Conservation (phyloP, 1,140 invertebrate genomes). For the Drosophila biarmipes region DNA sequence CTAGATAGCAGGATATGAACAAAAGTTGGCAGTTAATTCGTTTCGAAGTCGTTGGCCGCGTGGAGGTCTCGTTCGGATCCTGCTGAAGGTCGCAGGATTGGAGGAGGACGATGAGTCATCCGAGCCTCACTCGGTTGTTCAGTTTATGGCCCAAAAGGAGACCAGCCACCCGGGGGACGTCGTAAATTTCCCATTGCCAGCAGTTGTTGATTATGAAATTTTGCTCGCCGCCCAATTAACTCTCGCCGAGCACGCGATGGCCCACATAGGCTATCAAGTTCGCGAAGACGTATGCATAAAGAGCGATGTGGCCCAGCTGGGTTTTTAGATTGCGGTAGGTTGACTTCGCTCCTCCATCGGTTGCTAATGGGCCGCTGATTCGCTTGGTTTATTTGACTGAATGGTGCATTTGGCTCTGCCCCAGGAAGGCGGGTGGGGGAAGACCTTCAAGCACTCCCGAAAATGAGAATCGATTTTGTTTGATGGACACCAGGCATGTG, state of each 20-base stretch:
- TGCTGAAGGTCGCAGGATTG: constrained; percentile 56
- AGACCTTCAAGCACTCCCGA: constrained; percentile 37
- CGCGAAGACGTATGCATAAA: constrained; percentile 21
- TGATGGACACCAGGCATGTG: constrained; percentile 52
- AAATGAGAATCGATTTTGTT: constrained; percentile 55
- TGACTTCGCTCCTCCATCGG: constrained; percentile 24
- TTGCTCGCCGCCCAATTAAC: constrained; percentile 71
- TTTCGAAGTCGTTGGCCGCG: constrained; percentile 23
- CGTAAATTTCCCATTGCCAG: constrained; percentile 66
- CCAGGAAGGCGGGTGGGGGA: constrained; percentile 1
- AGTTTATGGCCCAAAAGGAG: constrained; percentile 53
- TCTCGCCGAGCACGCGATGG: constrained; percentile 66
- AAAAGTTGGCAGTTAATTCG: constrained; percentile 64
- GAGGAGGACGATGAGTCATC: constrained; percentile 55
- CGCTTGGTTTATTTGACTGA: constrained; percentile 11
- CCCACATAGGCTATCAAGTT: constrained; percentile 49
- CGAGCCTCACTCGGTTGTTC: not conserved
- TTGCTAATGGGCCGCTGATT: constrained; percentile 48
- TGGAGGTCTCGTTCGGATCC: constrained; percentile 23
- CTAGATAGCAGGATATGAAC: constrained; percentile 31
- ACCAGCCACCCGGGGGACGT: constrained; percentile 23
- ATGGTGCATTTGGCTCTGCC: constrained; percentile 47
- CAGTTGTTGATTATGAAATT: constrained; percentile 73
- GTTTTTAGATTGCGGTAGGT: constrained; percentile 40
- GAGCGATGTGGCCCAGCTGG: constrained; percentile 20